These are phyloP conservation scores for Maniola hyperantus DNA, from an alignment of 2,888 invertebrate species.

Conservation along the genomic window DNA sequence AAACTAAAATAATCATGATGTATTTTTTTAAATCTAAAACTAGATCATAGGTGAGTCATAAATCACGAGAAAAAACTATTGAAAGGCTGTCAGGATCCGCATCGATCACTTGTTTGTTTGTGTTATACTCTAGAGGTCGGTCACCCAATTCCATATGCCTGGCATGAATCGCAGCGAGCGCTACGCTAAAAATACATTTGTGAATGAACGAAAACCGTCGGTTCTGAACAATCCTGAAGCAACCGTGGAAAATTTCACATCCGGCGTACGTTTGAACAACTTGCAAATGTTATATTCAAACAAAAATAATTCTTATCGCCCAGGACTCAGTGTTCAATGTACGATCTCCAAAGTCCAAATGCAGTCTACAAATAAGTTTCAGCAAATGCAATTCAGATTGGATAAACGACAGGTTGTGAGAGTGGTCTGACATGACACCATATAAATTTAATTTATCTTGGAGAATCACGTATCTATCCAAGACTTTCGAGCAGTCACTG, in stretches of 20 bases:
- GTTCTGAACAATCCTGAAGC: constrained; percentile 56
- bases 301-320: constrained; percentile 31
- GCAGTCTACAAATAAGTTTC: constrained; percentile 32
- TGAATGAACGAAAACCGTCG: constrained; percentile 54
- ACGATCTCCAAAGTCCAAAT: neutral
- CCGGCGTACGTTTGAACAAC: constrained; percentile 45
- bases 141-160: constrained; percentile 64
- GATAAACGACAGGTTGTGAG: constrained; percentile 33
- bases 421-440: constrained; percentile 29
- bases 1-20: neutral
- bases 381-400: constrained; percentile 36
- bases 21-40: neutral
- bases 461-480: constrained; percentile 17
- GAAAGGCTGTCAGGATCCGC: constrained; percentile 41
- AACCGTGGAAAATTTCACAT: constrained; percentile 75
- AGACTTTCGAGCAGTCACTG: neutral
- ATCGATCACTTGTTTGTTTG: constrained; percentile 76
- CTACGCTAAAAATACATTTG: constrained; percentile 66
- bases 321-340: constrained; percentile 3
- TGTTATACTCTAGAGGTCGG: constrained; percentile 62
- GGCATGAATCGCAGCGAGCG: constrained; percentile 63
- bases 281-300: constrained; percentile 15
- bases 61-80: constrained; percentile 21
- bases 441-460: constrained; percentile 34
- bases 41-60: constrained; percentile 3